Evolutionary conservation across 2,888 invertebrate species (phyloP).

Genomic region (Ophion slaviceki): DNA sequence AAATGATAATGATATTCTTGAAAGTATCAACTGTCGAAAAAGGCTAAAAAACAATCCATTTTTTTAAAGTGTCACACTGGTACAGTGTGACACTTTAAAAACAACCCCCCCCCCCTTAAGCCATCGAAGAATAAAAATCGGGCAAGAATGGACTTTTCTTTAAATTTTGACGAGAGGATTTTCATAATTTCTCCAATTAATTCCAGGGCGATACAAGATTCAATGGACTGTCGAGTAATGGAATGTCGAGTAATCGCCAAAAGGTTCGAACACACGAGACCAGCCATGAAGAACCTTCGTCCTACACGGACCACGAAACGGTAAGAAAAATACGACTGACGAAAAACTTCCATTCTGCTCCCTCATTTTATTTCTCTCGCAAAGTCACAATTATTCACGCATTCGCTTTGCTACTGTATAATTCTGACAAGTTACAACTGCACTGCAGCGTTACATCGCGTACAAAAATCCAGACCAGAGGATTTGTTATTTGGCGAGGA

Average conservation of each 20-base stretch:
- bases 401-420: no score
- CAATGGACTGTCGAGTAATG: constrained; percentile 74
- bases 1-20: no score
- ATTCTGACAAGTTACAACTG: constrained; percentile 9
- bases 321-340: constrained; percentile 69
- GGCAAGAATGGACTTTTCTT: not conserved
- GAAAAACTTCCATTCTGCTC: not conserved
- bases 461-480: constrained; percentile 82
- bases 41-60: no score
- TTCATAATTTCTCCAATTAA: not conserved
- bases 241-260: constrained; percentile 71
- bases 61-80: no score
- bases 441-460: constrained; percentile 82
- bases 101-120: no score
- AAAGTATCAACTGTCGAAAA: no score
- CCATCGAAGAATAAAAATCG: not conserved
- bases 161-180: not conserved
- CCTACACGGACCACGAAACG: constrained; percentile 76
- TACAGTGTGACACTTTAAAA: no score
- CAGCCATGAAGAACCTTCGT: constrained; percentile 66
- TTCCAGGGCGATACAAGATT: constrained; percentile 76
- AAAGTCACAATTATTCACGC: not conserved
- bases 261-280: constrained; percentile 36
- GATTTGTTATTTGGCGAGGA: constrained; percentile 83
- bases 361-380: not conserved